A percentile compares a stretch with the other conserved stretches of the same genome.
These are phyloP conservation scores for Tiliacea citrago DNA, from an alignment of 2,888 invertebrate species.

Conservation along the genomic window DNA sequence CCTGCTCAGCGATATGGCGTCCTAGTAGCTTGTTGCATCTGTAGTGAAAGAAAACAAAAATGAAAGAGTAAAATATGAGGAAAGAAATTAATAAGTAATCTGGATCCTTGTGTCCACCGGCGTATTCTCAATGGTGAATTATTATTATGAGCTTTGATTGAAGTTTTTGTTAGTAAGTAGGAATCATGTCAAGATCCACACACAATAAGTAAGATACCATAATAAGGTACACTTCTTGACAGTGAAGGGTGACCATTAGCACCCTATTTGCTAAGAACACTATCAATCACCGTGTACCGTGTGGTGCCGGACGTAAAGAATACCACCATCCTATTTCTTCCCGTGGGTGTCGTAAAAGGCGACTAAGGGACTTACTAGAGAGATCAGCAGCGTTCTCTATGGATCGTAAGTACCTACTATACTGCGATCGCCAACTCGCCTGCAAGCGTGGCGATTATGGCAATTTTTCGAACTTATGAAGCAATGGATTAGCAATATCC, in stretches of 20 bases:
- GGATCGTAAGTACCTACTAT: too few relatives aligned
- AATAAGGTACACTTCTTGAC: not conserved
- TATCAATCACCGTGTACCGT: too few relatives aligned
- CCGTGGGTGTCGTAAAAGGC: too few relatives aligned
- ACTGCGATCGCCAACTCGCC: too few relatives aligned
- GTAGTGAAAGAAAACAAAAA: not conserved
- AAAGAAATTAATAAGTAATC: not conserved
- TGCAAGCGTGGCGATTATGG: too few relatives aligned
- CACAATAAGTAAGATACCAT: too few relatives aligned
- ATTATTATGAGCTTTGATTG: not conserved
- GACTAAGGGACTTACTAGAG: too few relatives aligned
- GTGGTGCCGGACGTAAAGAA: too few relatives aligned
- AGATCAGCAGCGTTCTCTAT: too few relatives aligned
- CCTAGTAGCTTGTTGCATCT: constrained; percentile 94
- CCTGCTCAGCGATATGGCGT: constrained; percentile 92
- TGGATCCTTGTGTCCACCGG: not conserved
- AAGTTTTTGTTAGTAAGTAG: not conserved
- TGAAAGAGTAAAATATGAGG: not conserved
- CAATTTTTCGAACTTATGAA: too few relatives aligned
- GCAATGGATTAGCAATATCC: too few relatives aligned
- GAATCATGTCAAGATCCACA: not conserved
- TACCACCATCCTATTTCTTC: too few relatives aligned
- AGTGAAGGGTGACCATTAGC: not conserved
- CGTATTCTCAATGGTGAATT: not conserved
- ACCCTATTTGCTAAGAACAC: not conserved